These are phyloP conservation scores for Agapetus fuscipes DNA, from an alignment of 2,888 invertebrate genomes.

Conservation along the genomic window DNA sequence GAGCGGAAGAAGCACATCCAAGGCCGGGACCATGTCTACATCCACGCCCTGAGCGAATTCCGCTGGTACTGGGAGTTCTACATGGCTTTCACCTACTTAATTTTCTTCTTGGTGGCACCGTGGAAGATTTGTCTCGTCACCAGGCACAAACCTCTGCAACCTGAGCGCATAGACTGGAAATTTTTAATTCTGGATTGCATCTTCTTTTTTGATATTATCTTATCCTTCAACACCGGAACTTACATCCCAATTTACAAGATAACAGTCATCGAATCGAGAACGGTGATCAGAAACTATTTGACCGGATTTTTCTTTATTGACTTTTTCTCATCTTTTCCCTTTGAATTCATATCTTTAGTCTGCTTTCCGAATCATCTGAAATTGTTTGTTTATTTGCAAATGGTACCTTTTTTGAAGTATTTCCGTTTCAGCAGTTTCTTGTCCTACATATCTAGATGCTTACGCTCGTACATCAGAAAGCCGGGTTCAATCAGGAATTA, in stretches of 20 bases:
- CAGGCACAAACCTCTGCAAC: slow-evolving; percentile 17
- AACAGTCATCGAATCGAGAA: background rate
- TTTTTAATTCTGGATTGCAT: slow-evolving; percentile 26
- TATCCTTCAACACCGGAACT: slow-evolving; percentile 33
- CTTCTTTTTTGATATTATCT: slow-evolving; percentile 29
- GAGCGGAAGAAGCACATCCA: slow-evolving; percentile 26
- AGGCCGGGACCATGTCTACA: slow-evolving; percentile 25
- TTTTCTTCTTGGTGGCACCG: slow-evolving; percentile 27
- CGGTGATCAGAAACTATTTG: slow-evolving; percentile 7
- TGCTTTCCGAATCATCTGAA: background rate
- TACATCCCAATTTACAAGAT: slow-evolving; percentile 22
- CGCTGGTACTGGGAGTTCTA: slow-evolving; percentile 30
- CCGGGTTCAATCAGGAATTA: no score
- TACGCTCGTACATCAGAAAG: no score
- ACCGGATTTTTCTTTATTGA: slow-evolving; percentile 9
- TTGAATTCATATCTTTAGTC: slow-evolving; percentile 5
- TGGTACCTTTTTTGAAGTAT: slow-evolving; percentile 4
- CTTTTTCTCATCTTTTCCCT: slow-evolving; percentile 10
- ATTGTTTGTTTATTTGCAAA: slow-evolving; percentile 1
- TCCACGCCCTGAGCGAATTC: slow-evolving; percentile 32
- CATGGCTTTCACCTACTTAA: slow-evolving; percentile 27
- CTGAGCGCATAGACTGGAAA: slow-evolving; percentile 24
- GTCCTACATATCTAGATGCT: slow-evolving; percentile 1
- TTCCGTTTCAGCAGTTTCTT: slow-evolving; percentile 6
- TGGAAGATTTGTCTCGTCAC: slow-evolving; percentile 26